Evolutionary conservation across 1,140 invertebrate genomes (phyloP), one percentile per base, ranked within the genome.

Genomic region (Panonychus citri): DNA sequence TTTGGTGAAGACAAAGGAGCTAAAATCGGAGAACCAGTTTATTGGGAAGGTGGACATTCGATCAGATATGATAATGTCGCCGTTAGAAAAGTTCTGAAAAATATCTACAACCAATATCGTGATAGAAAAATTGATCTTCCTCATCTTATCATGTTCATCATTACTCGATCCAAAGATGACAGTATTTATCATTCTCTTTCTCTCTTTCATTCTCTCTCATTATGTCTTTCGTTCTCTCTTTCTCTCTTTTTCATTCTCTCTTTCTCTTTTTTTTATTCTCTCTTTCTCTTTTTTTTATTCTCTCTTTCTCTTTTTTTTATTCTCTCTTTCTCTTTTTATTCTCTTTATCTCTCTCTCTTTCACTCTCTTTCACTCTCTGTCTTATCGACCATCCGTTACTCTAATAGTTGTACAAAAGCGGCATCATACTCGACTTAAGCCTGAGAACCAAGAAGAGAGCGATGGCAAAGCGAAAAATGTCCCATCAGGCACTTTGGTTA

Each of bases 401-500:
- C 63, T 61, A 49, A 59, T 64, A 25, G 52, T 63, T 34, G 64
- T 64, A 27, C 59, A 60, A 25, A 65, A 65, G 34, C 50, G 63
- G 1, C 55, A 51, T 28, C 28, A 34, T 15, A 56, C 48, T 19
- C 17, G 60, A 19, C 59, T 62, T 25, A 51, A 60, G 54, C 50
- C 60, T 10, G 53, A 62, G 52, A 60, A 68, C 51, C n/a, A 58
- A 65, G 37, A 59, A 55, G 12, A 53, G 57, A 10, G 69, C 17
- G 7, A 25, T 5, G 69, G 68, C 10, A 63, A 60, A 58, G 61
- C 58, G 43, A 64, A 64, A 5, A 89, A 89, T 65, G 83, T 91
- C 0, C 78, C 78, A 26, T 80, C 85, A 1, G 89, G 89, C 7
- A 88, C 85, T 0, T 72, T 81, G 4, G 84, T 93, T 0, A 87